Base-by-base conservation (phyloP, 2,888 invertebrate species). In the Dasypolia templi region DNA sequence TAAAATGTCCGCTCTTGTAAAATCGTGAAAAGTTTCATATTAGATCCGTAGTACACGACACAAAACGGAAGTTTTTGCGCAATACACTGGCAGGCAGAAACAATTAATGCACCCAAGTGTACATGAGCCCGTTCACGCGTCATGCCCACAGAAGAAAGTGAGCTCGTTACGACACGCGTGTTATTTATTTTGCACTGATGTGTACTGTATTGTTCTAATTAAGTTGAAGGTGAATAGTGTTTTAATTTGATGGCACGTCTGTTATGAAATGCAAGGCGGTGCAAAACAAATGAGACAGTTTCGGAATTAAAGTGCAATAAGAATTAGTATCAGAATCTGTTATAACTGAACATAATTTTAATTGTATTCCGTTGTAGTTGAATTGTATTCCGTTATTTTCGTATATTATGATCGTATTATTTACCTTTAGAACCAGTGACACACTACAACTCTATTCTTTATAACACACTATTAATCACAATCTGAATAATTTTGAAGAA, bases 61-160 rank as follows among this genome's bases (percentile, higher is more conserved):
- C 76, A 87, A 86, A 91, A 90, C 93, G 94, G 94, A 94, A 94
- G 93, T 87, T 90, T 89, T 90, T 89, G 92, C 91, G 89, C 91
- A 91, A 90, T 91, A 91, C 88, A 80, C 79, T 86, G 86, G 90
- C 88, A 89, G 90, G 91, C 84, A 82, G 82, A 82, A 91, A 92
- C 91, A 93, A 93, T 92, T 89, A 91, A 91, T 89, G 88, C 89
- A 87, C 75, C 76, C 83, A 86, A 88, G 86, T 88, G 88, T 86
- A 88, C 84, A 72, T 80, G 84, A 84, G 82, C 84, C 75, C 82
- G 91, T 93, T 93, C 94, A 94, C 94, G 93, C 93, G 90, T 88
- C 84, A 86, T 90, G 90, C 82, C 73, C 88, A 87, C 87, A 81
- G 87, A 94, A 90, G 94, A 94, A 94, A 94, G 94, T 93, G 89